phyloP scores from a whole-genome alignment of 2,888 invertebrate genomes.

The Luperina nickerlii region DNA sequence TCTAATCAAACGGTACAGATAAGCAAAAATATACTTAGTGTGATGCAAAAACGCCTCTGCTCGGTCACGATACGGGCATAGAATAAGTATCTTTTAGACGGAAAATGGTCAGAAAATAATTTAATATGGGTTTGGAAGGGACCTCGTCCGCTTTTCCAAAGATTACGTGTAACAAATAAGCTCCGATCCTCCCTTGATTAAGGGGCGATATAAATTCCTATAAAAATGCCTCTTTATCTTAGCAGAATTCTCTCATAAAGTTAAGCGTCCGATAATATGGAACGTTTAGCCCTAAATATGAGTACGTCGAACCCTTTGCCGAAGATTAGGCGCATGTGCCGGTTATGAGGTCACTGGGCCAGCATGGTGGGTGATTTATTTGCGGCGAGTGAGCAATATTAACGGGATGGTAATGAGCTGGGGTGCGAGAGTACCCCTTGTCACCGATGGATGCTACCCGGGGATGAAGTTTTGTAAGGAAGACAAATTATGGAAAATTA shows the following conservation, averaged over 20 bases:
- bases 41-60: background rate
- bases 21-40: background rate
- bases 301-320: constrained; percentile 54
- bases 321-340: constrained; percentile 45
- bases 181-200: constrained; percentile 5
- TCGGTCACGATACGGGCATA: background rate
- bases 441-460: constrained; percentile 5
- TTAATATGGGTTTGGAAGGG: background rate
- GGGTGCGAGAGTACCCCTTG: constrained; percentile 33
- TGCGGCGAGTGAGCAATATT: constrained; percentile 51
- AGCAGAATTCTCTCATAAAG: constrained; percentile 31
- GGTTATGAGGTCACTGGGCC: constrained; percentile 57
- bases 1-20: background rate
- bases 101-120: background rate
- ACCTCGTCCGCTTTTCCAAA: background rate
- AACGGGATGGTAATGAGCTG: constrained; percentile 48
- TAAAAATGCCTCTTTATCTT: constrained; percentile 36
- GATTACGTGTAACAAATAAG: constrained; percentile 18
- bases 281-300: constrained; percentile 48
- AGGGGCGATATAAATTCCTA: constrained; percentile 21
- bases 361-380: constrained; percentile 57
- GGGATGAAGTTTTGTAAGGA: constrained; percentile 39
- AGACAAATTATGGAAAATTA: constrained; percentile 54
- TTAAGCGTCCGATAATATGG: constrained; percentile 41
- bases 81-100: background rate